Evolutionary conservation across 2,888 invertebrate genomes (phyloP), one percentile per base, ranked within the genome.

Genomic region (Leucozona laternaria): DNA sequence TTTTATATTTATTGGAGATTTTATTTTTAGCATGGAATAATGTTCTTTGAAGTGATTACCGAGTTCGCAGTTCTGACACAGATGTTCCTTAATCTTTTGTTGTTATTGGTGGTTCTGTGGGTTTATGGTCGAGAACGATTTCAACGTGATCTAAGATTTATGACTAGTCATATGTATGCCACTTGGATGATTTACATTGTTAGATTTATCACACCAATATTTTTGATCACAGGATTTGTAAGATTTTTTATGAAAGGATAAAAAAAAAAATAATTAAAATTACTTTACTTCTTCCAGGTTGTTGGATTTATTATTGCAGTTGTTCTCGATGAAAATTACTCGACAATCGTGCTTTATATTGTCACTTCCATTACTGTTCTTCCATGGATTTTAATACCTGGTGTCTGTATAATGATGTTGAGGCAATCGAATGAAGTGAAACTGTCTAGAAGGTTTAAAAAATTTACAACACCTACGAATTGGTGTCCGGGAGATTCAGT

Each of bases 61-160:
- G 79, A 82, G 11, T 79, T 75, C 22, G 75, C 82, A 3, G 70
- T 86, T 7, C 70, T 86, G 1, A 86, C 97, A 94, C 77, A 97
- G 93, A 91, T 97, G 97, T 2, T 97, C 96, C 84, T 97, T 96
- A 97, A 93, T 62, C 92, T 96, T 4, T 94, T 96, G 88, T 97
- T 97, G 92, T 94, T 96, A n/a, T 91, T 96, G 58, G 95, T 96
- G 11, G 95, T 97, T 5, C 95, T 96, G 0, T 97, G 97, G 95
- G 95, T 95, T 31, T 97, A 97, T 89, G 97, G 97, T 89, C 92
- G 94, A 8, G 91, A 92, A 8, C 93, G 93, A 82, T 93, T 96
- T 50, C 93, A 94, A 40, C 91, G 93, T 10, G 96, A 96, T 89
- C 91, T 96, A 0, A 93, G 94, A 88, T 96, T 95, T 91, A 96